phyloP scores from a whole-genome alignment of 1,140 invertebrate species.

The Radopholus similis region DNA sequence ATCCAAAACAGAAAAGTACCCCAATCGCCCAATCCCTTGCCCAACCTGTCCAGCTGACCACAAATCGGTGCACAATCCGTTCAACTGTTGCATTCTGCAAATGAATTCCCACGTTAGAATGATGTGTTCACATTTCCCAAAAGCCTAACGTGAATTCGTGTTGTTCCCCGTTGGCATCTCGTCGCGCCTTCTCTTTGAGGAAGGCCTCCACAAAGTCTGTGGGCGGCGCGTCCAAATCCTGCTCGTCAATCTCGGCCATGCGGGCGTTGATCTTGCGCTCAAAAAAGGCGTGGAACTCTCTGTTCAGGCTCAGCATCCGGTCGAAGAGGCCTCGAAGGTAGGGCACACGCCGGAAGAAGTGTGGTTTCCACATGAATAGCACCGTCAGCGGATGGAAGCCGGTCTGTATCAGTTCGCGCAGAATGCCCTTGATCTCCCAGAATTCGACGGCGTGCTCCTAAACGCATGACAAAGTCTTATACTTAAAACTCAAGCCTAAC shows the following conservation, averaged over 20 bases:
- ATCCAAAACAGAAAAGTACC: no score
- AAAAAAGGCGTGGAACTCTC: background rate
- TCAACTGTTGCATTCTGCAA: slow-evolving; percentile 18
- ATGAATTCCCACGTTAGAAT: background rate
- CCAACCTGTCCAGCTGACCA: slow-evolving; percentile 25
- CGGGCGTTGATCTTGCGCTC: slow-evolving; percentile 12
- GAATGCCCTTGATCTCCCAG: background rate
- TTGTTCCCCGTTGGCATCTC: background rate
- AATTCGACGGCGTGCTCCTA: background rate
- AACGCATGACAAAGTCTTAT: no score
- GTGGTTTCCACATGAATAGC: background rate
- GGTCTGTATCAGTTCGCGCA: background rate
- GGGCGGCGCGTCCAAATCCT: slow-evolving; percentile 3
- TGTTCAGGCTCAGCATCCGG: background rate
- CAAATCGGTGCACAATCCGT: slow-evolving; percentile 1
- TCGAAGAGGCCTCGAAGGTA: background rate
- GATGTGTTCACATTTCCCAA: background rate
- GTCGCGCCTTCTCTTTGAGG: slow-evolving; percentile 25
- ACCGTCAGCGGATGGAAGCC: background rate
- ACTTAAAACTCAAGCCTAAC: no score
- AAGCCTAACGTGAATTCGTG: slow-evolving; percentile 21
- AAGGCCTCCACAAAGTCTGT: slow-evolving; percentile 29
- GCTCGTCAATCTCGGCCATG: slow-evolving; percentile 2
- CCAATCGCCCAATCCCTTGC: no score
- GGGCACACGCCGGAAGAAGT: background rate